Percentiles rank a stretch among this genome's conserved stretches.
These are phyloP conservation scores for Molanna angustata DNA, from an alignment of 2,888 invertebrate species.

Conservation along the genomic window DNA sequence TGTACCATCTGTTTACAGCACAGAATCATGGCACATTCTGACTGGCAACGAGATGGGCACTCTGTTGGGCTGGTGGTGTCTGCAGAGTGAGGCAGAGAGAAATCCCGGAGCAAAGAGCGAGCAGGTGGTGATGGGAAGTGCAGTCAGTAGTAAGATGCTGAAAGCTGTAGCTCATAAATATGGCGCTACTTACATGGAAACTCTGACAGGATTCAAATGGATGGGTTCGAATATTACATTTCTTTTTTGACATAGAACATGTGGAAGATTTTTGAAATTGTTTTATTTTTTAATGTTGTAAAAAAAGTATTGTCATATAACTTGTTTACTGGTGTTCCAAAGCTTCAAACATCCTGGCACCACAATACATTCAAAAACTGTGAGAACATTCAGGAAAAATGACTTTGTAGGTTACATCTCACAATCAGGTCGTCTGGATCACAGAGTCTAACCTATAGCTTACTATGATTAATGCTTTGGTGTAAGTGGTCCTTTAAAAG, in stretches of 20 bases:
- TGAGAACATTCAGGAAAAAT: too few species aligned
- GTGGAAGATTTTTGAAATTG: too few species aligned
- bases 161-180: conserved; percentile 74
- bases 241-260: neutral
- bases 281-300: too few species aligned
- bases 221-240: conserved; percentile 65
- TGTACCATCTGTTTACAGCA: conserved; percentile 40
- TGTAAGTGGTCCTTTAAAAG: too few species aligned
- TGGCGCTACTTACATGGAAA: conserved; percentile 79
- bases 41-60: conserved; percentile 95
- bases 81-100: conserved; percentile 52
- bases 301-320: too few species aligned
- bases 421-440: too few species aligned
- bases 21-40: conserved; percentile 83
- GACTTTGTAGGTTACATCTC: too few species aligned
- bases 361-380: too few species aligned
- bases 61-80: conserved; percentile 91
- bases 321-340: too few species aligned
- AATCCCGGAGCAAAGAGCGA: conserved; percentile 53
- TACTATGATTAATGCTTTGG: too few species aligned
- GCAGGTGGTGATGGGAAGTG: conserved; percentile 84
- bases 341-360: too few species aligned
- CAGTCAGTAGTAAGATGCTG: conserved; percentile 95
- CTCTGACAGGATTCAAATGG: conserved; percentile 99
- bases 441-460: too few species aligned